phyloP scores from a whole-genome alignment of 2,797 vertebrate genomes.

The Cottoperca gobio region DNA sequence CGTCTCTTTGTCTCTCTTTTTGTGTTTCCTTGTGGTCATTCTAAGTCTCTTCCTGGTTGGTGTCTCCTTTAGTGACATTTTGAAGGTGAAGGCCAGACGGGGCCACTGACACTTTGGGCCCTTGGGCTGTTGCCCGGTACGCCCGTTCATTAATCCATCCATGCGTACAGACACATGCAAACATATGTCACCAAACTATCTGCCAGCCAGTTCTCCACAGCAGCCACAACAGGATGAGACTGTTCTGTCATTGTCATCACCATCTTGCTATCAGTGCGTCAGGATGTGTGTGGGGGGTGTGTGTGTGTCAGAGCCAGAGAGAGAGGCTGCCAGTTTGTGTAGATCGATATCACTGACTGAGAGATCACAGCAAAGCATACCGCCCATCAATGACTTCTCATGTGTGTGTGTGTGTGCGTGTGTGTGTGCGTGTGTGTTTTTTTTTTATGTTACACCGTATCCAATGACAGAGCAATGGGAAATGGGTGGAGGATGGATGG shows the following conservation, averaged over 20 bases:
- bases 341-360: constrained; percentile 78
- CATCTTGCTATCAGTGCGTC: constrained; percentile 31
- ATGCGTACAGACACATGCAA: not conserved
- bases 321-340: constrained; percentile 56
- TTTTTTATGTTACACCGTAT: constrained; percentile 23
- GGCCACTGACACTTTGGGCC: too few species aligned
- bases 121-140: too few species aligned
- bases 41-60: too few species aligned
- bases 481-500: constrained; percentile 56
- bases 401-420: constrained; percentile 31
- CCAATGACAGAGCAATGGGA: constrained; percentile 41
- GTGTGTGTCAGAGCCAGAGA: constrained; percentile 16
- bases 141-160: too few species aligned
- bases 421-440: constrained; percentile 28
- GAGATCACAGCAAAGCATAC: constrained; percentile 77
- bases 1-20: too few species aligned
- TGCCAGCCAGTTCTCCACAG: constrained; percentile 34
- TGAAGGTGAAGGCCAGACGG: too few species aligned
- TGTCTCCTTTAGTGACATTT: too few species aligned
- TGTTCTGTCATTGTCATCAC: constrained; percentile 61
- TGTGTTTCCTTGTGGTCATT: too few species aligned
- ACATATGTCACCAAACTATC: constrained; percentile 43
- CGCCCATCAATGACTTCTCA: constrained; percentile 64
- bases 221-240: constrained; percentile 44
- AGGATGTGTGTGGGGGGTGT: constrained; percentile 13